phyloP scores from a whole-genome alignment of 2,888 invertebrate species.

The Allygus modestus region DNA sequence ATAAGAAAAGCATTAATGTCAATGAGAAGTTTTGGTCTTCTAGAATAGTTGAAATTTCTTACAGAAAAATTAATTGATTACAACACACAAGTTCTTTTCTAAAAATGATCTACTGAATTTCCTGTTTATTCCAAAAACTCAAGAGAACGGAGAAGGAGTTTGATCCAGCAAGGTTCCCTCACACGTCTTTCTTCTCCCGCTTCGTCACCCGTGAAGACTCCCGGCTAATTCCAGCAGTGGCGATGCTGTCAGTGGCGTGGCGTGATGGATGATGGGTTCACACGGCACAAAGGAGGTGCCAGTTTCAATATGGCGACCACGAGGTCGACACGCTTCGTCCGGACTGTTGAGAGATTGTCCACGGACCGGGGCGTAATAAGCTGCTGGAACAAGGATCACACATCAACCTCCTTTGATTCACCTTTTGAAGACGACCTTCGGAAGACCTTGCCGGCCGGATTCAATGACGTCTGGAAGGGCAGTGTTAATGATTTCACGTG shows the following conservation, averaged over 20 bases:
- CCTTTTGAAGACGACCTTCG: background rate
- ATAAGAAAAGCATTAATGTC: too few relatives aligned
- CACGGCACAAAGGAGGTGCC: slow-evolving; percentile 49
- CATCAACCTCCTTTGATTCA: background rate
- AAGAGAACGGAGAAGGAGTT: too few relatives aligned
- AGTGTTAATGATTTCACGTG: background rate
- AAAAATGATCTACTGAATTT: too few relatives aligned
- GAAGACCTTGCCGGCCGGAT: background rate
- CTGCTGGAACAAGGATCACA: slow-evolving; percentile 8
- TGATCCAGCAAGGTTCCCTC: too few relatives aligned
- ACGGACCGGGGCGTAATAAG: background rate
- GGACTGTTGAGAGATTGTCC: slow-evolving; percentile 27
- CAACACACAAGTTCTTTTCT: too few relatives aligned
- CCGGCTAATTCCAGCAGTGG: background rate
- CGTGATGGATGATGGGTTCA: slow-evolving; percentile 44
- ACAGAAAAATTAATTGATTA: too few relatives aligned
- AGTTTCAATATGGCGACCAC: slow-evolving; percentile 23
- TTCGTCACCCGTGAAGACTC: background rate
- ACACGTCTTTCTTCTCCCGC: background rate
- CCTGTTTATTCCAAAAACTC: too few relatives aligned
- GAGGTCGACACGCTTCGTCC: slow-evolving; percentile 12
- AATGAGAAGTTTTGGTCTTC: too few relatives aligned
- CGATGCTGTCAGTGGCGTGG: background rate
- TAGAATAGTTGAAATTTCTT: too few relatives aligned
- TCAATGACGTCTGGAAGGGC: background rate